phyloP scores from a whole-genome alignment of 2,797 vertebrate species.

The Scolopax bukidnonensis region DNA sequence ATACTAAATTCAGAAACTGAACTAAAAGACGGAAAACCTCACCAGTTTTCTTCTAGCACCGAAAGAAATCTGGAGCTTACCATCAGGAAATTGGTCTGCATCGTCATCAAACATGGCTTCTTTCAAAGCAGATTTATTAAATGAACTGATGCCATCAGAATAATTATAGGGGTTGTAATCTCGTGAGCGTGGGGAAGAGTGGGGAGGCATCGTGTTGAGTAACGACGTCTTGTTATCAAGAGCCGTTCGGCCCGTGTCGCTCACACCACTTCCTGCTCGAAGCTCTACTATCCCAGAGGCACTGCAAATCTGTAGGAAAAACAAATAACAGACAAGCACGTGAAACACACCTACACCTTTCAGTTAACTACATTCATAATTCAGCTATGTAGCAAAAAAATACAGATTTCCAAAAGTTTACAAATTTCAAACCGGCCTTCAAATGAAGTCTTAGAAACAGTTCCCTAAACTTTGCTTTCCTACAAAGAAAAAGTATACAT shows the following conservation, averaged over 20 bases:
- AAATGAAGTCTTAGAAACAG: neutral
- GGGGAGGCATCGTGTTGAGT: conserved; percentile 90
- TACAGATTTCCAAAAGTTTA: neutral
- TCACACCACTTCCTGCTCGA: conserved; percentile 77
- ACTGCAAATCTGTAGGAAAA: conserved; percentile 73
- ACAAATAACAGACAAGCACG: accelerated
- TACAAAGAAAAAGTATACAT: neutral
- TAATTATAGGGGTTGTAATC: conserved; percentile 89
- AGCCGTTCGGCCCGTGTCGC: conserved; percentile 87
- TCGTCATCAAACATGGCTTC: conserved; percentile 93
- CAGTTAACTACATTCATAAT: neutral
- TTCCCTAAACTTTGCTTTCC: neutral
- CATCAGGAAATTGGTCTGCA: conserved; percentile 89
- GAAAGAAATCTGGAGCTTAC: conserved; percentile 67
- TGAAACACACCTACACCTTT: neutral
- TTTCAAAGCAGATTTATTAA: conserved; percentile 91
- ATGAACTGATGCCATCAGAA: conserved; percentile 82
- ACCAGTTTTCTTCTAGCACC: neutral
- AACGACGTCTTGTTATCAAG: conserved; percentile 95
- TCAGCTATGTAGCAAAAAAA: neutral
- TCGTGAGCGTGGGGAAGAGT: conserved; percentile 88
- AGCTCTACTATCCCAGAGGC: conserved; percentile 81
- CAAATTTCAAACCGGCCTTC: neutral
- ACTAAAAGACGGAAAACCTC: neutral
- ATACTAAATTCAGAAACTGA: neutral